A percentile compares a stretch with the other conserved stretches of the same genome.
phyloP scores from a whole-genome alignment of 2,888 invertebrate species.

The Stenurella melanura region DNA sequence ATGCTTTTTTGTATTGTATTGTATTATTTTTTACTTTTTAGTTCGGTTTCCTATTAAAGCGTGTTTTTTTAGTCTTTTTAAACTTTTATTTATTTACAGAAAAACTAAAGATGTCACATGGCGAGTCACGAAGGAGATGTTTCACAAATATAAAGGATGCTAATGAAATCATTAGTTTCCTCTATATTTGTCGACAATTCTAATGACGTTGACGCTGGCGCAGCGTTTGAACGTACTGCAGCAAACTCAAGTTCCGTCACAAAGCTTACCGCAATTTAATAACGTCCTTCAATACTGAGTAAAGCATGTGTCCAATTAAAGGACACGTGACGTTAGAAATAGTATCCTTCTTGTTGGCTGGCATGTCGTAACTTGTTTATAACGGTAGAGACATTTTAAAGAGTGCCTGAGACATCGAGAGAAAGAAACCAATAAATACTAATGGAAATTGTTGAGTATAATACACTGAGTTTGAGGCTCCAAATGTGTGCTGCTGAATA shows the following conservation, averaged over 20 bases:
- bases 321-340: conserved; percentile 39
- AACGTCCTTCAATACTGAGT: conserved; percentile 46
- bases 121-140: too few species aligned
- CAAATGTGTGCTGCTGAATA: neutral
- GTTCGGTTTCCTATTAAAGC: too few species aligned
- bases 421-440: conserved; percentile 1
- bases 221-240: too few species aligned
- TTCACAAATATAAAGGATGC: too few species aligned
- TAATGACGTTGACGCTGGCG: too few species aligned
- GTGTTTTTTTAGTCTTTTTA: too few species aligned
- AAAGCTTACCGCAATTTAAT: conserved; percentile 52
- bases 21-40: too few species aligned
- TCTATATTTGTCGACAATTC: too few species aligned
- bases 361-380: conserved; percentile 20
- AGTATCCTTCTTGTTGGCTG: neutral
- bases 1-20: too few species aligned
- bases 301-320: conserved; percentile 50
- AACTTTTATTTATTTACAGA: too few species aligned
- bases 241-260: conserved; percentile 25
- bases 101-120: too few species aligned
- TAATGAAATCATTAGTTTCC: too few species aligned
- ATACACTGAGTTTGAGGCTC: neutral
- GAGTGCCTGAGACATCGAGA: neutral
- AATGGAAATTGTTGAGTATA: neutral
- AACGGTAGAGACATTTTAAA: conserved; percentile 17